Evolutionary conservation across 2,888 invertebrate genomes (phyloP).

Genomic region (Nemotelus pantherinus): DNA sequence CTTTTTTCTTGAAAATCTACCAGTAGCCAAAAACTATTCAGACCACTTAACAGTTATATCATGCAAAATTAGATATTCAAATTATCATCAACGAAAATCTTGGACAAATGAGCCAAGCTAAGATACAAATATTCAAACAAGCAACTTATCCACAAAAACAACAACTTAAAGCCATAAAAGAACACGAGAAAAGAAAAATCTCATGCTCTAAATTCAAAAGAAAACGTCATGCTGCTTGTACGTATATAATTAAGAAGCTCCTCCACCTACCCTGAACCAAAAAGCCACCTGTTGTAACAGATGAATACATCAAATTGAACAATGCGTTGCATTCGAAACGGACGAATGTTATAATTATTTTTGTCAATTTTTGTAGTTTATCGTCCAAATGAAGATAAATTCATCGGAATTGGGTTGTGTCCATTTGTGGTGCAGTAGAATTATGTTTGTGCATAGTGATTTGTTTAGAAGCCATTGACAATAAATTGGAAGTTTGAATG

Average conservation of each 20-base stretch:
- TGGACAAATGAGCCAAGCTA: not conserved
- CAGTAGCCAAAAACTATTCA: constrained; percentile 10
- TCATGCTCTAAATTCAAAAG: constrained; percentile 24
- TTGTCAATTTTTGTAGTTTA: too few species aligned
- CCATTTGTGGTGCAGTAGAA: too few species aligned
- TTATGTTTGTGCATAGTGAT: too few species aligned
- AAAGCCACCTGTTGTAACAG: constrained; percentile 78
- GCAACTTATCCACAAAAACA: not conserved
- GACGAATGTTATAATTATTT: too few species aligned
- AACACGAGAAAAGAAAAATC: not conserved
- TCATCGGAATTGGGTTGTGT: too few species aligned
- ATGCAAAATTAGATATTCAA: constrained; percentile 14
- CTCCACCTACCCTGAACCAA: constrained; percentile 89
- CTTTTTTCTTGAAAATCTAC: not conserved
- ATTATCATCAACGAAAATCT: not conserved
- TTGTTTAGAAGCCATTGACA: too few species aligned
- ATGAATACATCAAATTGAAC: not conserved
- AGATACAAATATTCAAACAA: not conserved
- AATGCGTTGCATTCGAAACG: not conserved
- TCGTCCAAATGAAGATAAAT: too few species aligned
- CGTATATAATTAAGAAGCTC: constrained; percentile 47
- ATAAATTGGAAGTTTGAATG: too few species aligned
- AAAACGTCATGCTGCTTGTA: constrained; percentile 25
- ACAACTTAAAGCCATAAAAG: not conserved
- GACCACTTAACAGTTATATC: constrained; percentile 12